These are phyloP conservation scores for Phyllotreta cruciferae DNA, from an alignment of 2,888 invertebrate genomes.

Conservation along the genomic window DNA sequence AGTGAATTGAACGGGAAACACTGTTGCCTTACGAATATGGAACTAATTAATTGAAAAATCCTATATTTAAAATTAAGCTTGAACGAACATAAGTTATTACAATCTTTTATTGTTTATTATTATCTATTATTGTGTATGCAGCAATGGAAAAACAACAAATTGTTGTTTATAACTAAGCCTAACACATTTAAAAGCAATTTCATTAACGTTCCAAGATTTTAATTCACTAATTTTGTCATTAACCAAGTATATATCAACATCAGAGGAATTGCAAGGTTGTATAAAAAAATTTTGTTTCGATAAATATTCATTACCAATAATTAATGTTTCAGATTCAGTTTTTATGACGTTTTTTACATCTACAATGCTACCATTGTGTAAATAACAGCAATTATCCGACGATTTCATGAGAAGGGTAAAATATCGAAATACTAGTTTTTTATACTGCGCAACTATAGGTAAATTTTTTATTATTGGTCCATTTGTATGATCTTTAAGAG, in stretches of 20 bases:
- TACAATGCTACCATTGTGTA: conserved; percentile 17
- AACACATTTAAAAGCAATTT: conserved; percentile 22
- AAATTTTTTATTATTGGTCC: conserved; percentile 16
- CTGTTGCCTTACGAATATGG: too few species aligned
- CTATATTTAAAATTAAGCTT: too few species aligned
- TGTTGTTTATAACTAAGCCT: conserved; percentile 19
- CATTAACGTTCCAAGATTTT: conserved; percentile 18
- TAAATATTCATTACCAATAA: conserved; percentile 21
- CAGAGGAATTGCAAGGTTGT: conserved; percentile 14
- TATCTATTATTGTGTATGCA: conserved; percentile 11
- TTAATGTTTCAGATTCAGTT: conserved; percentile 14
- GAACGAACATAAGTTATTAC: too few species aligned
- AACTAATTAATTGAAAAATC: too few species aligned
- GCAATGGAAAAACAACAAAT: conserved; percentile 14
- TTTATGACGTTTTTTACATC: conserved; percentile 18
- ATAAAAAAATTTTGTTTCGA: conserved; percentile 18
- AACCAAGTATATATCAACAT: conserved; percentile 18
- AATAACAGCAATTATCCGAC: conserved; percentile 24
- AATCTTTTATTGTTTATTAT: neutral
- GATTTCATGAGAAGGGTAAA: conserved; percentile 12
- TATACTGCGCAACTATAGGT: conserved; percentile 16
- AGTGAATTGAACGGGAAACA: too few species aligned
- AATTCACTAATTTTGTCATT: conserved; percentile 18
- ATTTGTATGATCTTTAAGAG: conserved; percentile 13
- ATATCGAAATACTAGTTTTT: conserved; percentile 22